Conservation (phyloP, 2,888 invertebrate species). For the Sminthurinus aureus region DNA sequence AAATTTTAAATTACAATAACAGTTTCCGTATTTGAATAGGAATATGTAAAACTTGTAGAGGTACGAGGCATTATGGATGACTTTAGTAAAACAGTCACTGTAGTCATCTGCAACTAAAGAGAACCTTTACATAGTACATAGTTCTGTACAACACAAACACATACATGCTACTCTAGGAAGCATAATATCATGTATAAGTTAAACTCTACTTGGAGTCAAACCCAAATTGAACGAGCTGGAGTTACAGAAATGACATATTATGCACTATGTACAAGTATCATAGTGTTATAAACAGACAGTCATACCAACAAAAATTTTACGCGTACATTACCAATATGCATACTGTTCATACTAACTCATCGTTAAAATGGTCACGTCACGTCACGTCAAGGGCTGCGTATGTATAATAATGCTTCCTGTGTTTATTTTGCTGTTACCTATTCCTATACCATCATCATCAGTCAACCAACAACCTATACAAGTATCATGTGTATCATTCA, state of each 20-base stretch:
- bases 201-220: no score
- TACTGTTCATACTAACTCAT: neutral
- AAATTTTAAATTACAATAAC: conserved; percentile 4
- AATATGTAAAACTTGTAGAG: neutral
- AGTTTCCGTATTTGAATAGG: neutral
- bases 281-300: no score
- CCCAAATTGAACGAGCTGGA: no score
- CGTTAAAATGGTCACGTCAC: neutral
- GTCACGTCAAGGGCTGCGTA: no score
- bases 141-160: neutral
- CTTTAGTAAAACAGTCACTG: conserved; percentile 2
- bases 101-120: neutral
- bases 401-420: neutral
- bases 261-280: no score
- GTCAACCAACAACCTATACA: neutral
- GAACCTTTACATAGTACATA: neutral
- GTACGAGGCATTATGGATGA: neutral
- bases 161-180: neutral
- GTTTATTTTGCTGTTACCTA: neutral
- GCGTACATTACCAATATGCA: neutral
- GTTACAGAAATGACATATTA: no score
- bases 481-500: no score
- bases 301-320: no score
- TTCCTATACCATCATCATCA: neutral
- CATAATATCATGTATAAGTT: neutral